Percentiles rank a stretch among this genome's conserved stretches.
Conservation (phyloP, 1,140 invertebrate genomes). For the Hylaeus volcanicus region DNA sequence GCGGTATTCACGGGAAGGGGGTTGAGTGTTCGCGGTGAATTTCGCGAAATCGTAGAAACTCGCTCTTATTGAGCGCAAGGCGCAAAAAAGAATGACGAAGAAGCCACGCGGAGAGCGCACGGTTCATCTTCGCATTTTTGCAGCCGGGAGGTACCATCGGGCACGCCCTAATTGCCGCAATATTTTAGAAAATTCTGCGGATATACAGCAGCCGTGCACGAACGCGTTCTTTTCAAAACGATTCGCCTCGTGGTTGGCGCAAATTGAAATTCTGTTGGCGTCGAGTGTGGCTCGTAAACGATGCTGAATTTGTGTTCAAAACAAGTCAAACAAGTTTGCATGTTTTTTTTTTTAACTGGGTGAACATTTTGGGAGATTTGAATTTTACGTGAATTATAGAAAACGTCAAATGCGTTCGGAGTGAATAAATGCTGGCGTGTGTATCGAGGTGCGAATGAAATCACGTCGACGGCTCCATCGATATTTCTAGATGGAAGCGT, state of each 20-base stretch:
- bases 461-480: not conserved
- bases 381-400: too few species aligned
- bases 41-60: not conserved
- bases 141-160: not conserved
- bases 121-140: conserved; percentile 21
- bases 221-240: not conserved
- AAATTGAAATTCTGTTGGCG: conserved; percentile 7
- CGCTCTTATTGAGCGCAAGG: not conserved
- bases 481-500: not conserved
- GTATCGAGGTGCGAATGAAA: not conserved
- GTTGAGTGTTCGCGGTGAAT: not conserved
- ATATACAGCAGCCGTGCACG: too few species aligned
- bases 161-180: conserved; percentile 4
- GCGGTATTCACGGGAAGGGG: too few species aligned
- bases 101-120: not conserved
- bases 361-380: not conserved
- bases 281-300: not conserved
- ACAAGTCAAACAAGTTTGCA: not conserved
- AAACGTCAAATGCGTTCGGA: too few species aligned
- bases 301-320: not conserved
- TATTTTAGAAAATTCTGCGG: conserved; percentile 5
- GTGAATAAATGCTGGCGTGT: not conserved
- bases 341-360: too few species aligned
- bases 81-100: not conserved
- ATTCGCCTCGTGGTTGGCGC: not conserved